Base-by-base conservation (phyloP, 2,113 vertebrate genomes). In the Peucedramus taeniatus region DNA sequence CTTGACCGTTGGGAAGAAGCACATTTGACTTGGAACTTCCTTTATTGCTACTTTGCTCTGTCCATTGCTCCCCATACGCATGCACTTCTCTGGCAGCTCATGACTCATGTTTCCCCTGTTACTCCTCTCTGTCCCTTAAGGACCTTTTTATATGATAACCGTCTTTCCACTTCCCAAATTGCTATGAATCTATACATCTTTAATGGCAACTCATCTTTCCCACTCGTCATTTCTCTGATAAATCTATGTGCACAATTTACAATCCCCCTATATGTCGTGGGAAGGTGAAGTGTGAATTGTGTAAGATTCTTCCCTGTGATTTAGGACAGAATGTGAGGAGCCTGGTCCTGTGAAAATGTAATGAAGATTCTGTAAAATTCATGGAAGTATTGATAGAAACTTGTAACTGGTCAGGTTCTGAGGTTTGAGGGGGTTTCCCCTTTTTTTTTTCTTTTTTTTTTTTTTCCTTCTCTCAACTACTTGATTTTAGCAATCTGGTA, bases 41-140 rank as follows among this genome's bases (percentile, higher is more conserved):
- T 95, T 94, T 95, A 94, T 91, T 91, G 83, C 90, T 89, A 66
- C 96, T 97, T 98, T 95, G 94, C 94, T 97, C 72, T 87, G 91
- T 59, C 91, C 89, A 27, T 89, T 68, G 96, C 92, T 97, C 83
- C 92, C 95, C 86, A 80, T 83, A 33, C 10, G 33, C 96, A 72
- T 97, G 90, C 45, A n/a, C 74, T 87, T 82, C 87, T 54, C 91
- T 89, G 94, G 84, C 94, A 97, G 95, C 93, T 96, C 89, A 72
- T 97, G 94, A 96, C 81, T 96, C 89, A 95, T 68, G 81, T 79
- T 95, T 76, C 91, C 93, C 93, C 40, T 30, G 65, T 20, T 78
- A 87, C 84, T 95, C 89, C 77, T 92, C 10, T 4, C 28, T 60
- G 0, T 87, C 83, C 94, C 95, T 87, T 78, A 40, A 94, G 93